Conservation (phyloP, 2,113 vertebrate species). For the Origma solitaria region DNA sequence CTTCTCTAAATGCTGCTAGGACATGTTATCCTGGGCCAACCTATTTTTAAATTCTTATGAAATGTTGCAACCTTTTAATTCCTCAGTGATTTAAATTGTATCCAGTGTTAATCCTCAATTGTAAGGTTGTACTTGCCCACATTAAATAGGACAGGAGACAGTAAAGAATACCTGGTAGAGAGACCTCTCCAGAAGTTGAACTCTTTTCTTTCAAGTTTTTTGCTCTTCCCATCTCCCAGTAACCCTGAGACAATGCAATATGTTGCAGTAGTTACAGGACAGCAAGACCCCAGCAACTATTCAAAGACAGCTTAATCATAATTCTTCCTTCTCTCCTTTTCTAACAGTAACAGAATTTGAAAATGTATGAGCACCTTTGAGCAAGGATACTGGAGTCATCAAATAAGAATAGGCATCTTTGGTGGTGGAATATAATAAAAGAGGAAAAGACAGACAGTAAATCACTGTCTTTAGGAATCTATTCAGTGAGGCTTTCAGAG, state of each 20-base stretch:
- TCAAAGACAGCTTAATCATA: background rate
- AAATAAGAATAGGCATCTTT: background rate
- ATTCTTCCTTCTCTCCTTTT: background rate
- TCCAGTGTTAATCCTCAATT: background rate
- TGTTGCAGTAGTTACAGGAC: background rate
- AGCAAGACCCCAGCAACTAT: background rate
- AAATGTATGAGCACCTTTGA: conserved; percentile 8
- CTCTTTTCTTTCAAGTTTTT: background rate
- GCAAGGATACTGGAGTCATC: background rate
- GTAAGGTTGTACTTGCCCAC: background rate
- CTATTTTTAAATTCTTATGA: background rate
- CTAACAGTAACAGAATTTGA: background rate
- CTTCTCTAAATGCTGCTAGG: background rate
- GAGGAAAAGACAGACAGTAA: background rate
- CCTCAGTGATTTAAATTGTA: background rate
- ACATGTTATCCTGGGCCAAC: background rate
- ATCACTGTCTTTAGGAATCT: background rate
- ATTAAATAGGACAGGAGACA: background rate
- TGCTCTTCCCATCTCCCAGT: background rate
- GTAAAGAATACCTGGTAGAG: background rate
- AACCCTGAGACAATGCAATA: background rate
- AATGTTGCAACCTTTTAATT: background rate
- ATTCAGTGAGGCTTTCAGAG: background rate
- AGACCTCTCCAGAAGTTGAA: background rate
- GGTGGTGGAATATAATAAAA: background rate